Evolutionary conservation across 1,140 invertebrate species (phyloP).

Genomic region (Rhopalosiphum maidis): DNA sequence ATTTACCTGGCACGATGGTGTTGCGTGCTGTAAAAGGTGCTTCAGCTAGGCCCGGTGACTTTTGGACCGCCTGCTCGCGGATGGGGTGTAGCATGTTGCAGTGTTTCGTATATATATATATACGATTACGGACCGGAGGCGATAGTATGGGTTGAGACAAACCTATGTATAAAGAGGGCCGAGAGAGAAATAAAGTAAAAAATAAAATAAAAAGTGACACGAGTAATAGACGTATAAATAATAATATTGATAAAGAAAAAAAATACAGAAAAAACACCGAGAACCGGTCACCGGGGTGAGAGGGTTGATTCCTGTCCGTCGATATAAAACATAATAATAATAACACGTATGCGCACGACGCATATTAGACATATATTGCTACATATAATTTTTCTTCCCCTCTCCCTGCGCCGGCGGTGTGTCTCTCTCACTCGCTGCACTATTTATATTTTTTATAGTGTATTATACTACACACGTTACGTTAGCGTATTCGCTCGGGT

Average conservation of each 20-base stretch:
- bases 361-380: background rate
- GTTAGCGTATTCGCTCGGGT: background rate
- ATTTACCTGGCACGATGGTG: background rate
- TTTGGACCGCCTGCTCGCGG: background rate
- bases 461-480: background rate
- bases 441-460: background rate
- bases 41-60: background rate
- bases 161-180: background rate
- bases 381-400: background rate
- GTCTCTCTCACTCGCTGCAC: background rate
- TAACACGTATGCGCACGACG: background rate
- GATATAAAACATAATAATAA: background rate
- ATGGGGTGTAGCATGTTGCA: background rate
- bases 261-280: background rate
- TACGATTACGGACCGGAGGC: background rate
- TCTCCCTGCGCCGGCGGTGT: background rate
- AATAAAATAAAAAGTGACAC: constrained; percentile 28
- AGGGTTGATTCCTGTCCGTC: constrained; percentile 28
- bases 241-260: background rate
- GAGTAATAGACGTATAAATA: constrained; percentile 22
- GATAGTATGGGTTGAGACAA: background rate
- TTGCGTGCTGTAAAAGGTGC: background rate
- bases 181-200: background rate
- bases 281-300: constrained; percentile 20
- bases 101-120: background rate